Percentiles rank a stretch among this genome's conserved stretches.
Conservation (phyloP, 2,888 invertebrate species). For the Nomada fabriciana region DNA sequence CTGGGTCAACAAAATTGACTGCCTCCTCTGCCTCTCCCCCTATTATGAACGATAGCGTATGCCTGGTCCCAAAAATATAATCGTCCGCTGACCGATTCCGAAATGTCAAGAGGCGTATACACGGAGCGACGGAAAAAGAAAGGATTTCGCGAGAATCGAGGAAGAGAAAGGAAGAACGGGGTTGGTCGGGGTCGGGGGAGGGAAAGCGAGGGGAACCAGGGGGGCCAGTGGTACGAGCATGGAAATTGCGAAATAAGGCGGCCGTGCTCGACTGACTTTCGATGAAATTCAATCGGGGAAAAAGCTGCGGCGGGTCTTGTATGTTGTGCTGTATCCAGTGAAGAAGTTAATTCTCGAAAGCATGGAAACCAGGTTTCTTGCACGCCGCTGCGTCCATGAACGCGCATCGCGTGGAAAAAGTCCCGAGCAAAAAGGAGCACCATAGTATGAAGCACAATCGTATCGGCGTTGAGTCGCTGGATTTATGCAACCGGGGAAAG, state of each 20-base stretch:
- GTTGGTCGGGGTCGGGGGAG: not conserved
- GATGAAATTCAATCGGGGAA: slow-evolving; percentile 67
- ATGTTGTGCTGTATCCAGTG: not conserved
- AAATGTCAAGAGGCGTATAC: slow-evolving; percentile 59
- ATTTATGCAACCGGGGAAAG: not conserved
- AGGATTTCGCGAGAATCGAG: slow-evolving; percentile 49
- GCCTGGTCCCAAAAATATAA: slow-evolving; percentile 21
- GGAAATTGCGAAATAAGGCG: slow-evolving; percentile 57
- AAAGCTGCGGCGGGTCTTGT: slow-evolving; percentile 37
- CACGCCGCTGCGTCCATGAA: not conserved
- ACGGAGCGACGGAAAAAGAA: slow-evolving; percentile 40
- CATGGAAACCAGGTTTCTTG: slow-evolving; percentile 38
- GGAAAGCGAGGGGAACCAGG: not conserved
- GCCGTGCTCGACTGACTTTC: slow-evolving; percentile 62
- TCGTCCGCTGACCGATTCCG: slow-evolving; percentile 26
- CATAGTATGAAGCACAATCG: too few relatives aligned
- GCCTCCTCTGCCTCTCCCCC: too few relatives aligned
- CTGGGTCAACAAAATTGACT: too few relatives aligned
- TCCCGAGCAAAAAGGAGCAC: not conserved
- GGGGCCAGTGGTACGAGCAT: slow-evolving; percentile 20
- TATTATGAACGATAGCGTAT: not conserved
- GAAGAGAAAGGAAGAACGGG: slow-evolving; percentile 41
- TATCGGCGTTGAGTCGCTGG: not conserved
- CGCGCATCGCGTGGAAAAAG: not conserved
- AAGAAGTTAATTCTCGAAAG: slow-evolving; percentile 49